Percentiles rank a stretch among this genome's conserved stretches.
Evolutionary conservation across 2,797 vertebrate species (phyloP).

Genomic region (Naso thynnoides): DNA sequence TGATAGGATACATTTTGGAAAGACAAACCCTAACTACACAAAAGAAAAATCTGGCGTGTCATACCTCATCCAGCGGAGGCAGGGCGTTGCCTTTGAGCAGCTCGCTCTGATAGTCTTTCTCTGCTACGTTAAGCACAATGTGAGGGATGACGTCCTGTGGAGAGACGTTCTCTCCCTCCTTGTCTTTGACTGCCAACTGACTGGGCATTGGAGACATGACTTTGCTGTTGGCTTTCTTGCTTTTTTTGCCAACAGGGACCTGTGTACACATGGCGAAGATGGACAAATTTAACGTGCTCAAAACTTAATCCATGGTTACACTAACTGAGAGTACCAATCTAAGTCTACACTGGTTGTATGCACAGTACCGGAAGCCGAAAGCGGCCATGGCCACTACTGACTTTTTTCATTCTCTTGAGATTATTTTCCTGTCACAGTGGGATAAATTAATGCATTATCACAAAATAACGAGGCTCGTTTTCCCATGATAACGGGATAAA

Average conservation of each 20-base stretch:
- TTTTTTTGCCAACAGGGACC: conserved; percentile 75
- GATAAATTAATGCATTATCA: too few species aligned
- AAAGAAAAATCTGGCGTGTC: not conserved
- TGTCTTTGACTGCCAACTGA: conserved; percentile 27
- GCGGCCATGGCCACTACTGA: too few species aligned
- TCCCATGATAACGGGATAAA: too few species aligned
- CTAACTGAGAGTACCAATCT: not conserved
- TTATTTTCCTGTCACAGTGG: too few species aligned
- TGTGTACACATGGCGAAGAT: conserved; percentile 56
- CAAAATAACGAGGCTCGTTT: too few species aligned
- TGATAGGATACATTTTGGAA: not conserved
- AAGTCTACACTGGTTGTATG: not conserved
- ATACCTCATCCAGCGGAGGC: conserved; percentile 84
- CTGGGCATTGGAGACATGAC: conserved; percentile 52
- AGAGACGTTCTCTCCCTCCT: conserved; percentile 42
- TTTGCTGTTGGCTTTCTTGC: conserved; percentile 75
- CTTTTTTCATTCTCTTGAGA: too few species aligned
- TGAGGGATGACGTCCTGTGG: conserved; percentile 80
- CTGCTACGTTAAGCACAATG: conserved; percentile 78
- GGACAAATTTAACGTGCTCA: not conserved
- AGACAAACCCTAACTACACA: not conserved
- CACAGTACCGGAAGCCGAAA: too few species aligned
- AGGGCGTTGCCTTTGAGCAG: conserved; percentile 77
- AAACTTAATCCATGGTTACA: not conserved
- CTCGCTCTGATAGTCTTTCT: conserved; percentile 62